Conservation (phyloP, 2,113 vertebrate species). For the Bettongia penicillata region DNA sequence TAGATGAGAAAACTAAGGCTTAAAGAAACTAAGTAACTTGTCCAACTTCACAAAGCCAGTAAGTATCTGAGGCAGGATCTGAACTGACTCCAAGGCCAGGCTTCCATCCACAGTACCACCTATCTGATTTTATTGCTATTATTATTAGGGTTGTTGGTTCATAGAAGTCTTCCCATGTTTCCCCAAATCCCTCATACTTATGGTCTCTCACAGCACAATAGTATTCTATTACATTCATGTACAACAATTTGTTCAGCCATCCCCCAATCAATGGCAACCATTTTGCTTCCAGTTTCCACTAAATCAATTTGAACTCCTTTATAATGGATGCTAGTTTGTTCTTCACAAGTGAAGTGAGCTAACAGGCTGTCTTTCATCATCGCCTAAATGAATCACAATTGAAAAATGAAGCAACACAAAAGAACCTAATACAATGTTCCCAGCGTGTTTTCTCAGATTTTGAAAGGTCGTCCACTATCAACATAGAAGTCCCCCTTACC, state of each 20-base stretch:
- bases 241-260: neutral
- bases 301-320: neutral
- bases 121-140: neutral
- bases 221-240: neutral
- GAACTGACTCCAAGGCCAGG: neutral
- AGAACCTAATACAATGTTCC: neutral
- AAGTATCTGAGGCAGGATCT: neutral
- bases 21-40: neutral
- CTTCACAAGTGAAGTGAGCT: neutral
- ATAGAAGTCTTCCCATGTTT: neutral
- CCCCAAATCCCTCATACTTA: neutral
- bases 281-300: neutral
- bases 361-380: neutral
- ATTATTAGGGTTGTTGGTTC: conserved; percentile 28
- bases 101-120: neutral
- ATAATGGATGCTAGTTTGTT: neutral
- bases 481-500: neutral
- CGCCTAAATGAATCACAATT: neutral
- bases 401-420: neutral
- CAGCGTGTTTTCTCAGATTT: neutral
- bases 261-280: neutral
- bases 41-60: neutral
- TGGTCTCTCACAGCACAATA: neutral
- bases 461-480: neutral
- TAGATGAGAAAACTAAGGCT: neutral